Conservation (phyloP, 2,888 invertebrate genomes). For the Polyommatus icarus region DNA sequence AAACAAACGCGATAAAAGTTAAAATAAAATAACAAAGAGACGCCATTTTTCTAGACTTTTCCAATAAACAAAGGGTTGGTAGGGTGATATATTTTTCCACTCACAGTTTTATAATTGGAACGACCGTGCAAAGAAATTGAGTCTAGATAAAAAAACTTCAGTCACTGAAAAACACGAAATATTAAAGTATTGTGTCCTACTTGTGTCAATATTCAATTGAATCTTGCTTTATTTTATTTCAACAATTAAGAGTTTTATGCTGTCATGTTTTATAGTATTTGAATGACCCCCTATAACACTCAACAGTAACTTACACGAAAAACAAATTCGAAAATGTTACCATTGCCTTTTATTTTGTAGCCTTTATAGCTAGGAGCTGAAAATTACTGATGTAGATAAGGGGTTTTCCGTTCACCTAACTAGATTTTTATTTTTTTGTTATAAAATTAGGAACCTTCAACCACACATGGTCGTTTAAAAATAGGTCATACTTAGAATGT, state of each 20-base stretch:
- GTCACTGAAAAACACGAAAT: neutral
- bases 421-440: neutral
- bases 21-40: neutral
- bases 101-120: conserved; percentile 14
- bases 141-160: neutral
- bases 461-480: conserved; percentile 7
- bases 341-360: neutral
- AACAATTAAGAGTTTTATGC: neutral
- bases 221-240: neutral
- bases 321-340: neutral
- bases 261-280: neutral
- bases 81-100: neutral
- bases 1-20: conserved; percentile 3
- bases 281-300: neutral
- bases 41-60: conserved; percentile 21
- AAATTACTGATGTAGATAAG: neutral
- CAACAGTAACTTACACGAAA: neutral
- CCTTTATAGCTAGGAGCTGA: neutral
- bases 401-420: neutral
- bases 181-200: neutral
- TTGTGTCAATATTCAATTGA: neutral
- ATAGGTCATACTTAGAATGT: conserved; percentile 24
- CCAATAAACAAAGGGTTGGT: conserved; percentile 24
- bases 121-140: neutral
- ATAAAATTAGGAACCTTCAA: neutral